Evolutionary conservation across 2,888 invertebrate genomes (phyloP).

Genomic region (Limnephilus lunatus): DNA sequence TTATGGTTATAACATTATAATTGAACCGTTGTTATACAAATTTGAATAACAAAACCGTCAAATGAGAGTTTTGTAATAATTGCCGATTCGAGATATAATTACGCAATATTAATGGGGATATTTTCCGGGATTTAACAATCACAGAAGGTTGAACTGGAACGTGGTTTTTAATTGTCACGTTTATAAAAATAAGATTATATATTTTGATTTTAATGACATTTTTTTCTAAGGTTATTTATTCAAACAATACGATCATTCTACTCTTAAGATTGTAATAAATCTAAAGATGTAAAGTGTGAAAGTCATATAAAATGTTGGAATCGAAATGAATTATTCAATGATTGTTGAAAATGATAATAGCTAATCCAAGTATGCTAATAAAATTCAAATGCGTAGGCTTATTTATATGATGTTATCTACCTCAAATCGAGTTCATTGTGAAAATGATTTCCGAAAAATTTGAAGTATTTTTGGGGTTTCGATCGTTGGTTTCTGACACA

Average conservation of each 20-base stretch:
- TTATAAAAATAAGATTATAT: background rate
- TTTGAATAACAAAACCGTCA: conserved; percentile 28
- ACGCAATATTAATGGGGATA: conserved; percentile 23
- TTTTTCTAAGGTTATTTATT: background rate
- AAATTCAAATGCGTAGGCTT: background rate
- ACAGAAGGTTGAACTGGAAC: background rate
- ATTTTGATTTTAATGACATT: background rate
- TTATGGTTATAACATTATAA: conserved; percentile 26
- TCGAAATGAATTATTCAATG: background rate
- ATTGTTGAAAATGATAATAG: background rate
- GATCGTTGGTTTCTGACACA: background rate
- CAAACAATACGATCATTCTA: background rate
- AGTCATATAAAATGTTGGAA: background rate
- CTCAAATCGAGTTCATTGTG: background rate
- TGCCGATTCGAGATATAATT: conserved; percentile 22
- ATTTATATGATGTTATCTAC: background rate
- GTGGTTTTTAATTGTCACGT: background rate
- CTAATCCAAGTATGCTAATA: background rate
- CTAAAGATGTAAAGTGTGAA: too few species aligned
- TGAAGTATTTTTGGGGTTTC: background rate
- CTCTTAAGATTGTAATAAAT: too few species aligned
- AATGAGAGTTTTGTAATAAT: conserved; percentile 19
- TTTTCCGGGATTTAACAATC: background rate
- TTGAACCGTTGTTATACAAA: conserved; percentile 22
- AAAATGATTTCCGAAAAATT: background rate